A percentile compares a stretch with the other conserved stretches of the same genome.
Evolutionary conservation across 2,113 vertebrate genomes (phyloP).

Genomic region (Leptosomus discolor): DNA sequence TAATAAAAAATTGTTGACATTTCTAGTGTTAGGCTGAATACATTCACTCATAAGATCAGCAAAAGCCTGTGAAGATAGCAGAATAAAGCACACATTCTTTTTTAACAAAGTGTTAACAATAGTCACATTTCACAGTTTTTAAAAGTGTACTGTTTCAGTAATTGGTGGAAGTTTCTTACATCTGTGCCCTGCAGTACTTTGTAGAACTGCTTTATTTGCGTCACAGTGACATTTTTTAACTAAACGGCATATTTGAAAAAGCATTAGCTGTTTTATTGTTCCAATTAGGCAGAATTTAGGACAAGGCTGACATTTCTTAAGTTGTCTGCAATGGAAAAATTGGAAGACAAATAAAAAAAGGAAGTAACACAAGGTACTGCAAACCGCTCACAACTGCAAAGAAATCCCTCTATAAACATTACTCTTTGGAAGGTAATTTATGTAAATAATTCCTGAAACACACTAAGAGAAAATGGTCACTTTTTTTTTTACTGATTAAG

Average conservation of each 20-base stretch:
- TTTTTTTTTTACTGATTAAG: not conserved
- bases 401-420: not conserved
- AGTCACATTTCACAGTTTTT: not conserved
- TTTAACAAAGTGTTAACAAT: not conserved
- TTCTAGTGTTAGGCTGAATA: not conserved
- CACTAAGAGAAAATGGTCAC: not conserved
- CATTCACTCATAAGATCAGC: not conserved
- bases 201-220: not conserved
- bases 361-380: not conserved
- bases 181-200: not conserved
- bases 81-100: not conserved
- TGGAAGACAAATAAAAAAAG: not conserved
- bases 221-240: not conserved
- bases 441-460: not conserved
- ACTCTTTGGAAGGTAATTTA: not conserved
- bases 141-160: not conserved
- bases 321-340: not conserved
- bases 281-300: not conserved
- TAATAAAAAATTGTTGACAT: not conserved
- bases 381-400: not conserved
- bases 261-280: not conserved
- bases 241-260: not conserved
- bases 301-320: not conserved
- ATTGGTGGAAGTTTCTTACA: not conserved
- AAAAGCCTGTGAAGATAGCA: not conserved